Conservation (phyloP, 2,888 invertebrate genomes). For the Eupithecia pulchellata region DNA sequence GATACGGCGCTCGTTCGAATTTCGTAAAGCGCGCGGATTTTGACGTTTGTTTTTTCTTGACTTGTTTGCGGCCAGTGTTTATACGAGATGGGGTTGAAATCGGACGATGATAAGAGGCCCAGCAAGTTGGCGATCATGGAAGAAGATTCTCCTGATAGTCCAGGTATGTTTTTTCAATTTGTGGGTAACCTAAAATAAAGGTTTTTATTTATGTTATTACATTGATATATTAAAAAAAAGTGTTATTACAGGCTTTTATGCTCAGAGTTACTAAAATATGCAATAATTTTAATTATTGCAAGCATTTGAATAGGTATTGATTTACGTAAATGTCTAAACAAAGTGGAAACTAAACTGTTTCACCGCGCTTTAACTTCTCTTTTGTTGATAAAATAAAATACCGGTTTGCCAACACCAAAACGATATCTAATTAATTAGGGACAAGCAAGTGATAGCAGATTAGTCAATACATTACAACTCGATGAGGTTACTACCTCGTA, state of each 20-base stretch:
- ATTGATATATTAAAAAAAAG: too few species aligned
- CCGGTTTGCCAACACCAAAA: neutral
- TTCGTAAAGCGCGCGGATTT: slow-evolving; percentile 36
- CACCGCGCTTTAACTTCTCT: neutral
- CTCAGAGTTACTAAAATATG: neutral
- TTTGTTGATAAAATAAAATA: neutral
- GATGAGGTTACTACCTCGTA: neutral
- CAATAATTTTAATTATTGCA: neutral
- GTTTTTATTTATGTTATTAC: neutral
- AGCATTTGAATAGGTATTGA: neutral
- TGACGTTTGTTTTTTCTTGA: slow-evolving; percentile 33
- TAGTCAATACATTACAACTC: neutral
- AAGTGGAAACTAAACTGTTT: neutral
- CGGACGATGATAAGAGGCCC: slow-evolving; percentile 78
- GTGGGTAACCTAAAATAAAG: slow-evolving; percentile 1
- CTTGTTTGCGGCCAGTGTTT: slow-evolving; percentile 58
- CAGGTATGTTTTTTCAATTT: slow-evolving; percentile 66
- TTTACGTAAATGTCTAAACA: neutral
- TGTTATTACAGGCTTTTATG: too few species aligned
- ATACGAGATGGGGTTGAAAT: slow-evolving; percentile 74
- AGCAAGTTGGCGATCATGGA: slow-evolving; percentile 84
- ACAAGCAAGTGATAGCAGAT: neutral
- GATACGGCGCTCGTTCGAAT: slow-evolving; percentile 22
- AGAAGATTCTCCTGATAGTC: slow-evolving; percentile 70
- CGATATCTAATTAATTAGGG: neutral